Base-by-base conservation (phyloP, 2,113 vertebrate species). In the Actinemys pallida region DNA sequence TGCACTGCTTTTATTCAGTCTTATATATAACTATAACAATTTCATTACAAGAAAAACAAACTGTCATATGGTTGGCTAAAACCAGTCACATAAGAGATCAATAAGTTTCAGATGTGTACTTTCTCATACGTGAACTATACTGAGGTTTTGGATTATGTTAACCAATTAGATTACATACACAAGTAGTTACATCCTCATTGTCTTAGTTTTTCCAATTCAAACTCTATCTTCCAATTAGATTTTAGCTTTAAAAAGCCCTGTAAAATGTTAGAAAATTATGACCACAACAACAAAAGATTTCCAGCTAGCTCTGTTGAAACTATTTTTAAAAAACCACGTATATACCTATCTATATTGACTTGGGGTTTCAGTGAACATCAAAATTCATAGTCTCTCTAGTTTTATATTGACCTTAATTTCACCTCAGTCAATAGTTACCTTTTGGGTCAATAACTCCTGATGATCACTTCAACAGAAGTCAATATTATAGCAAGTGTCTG, bases 361-460 rank as follows among this genome's bases (percentile, higher is more conserved):
- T 81, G 24, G 47, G 80, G 4, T 1, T 88, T 94, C 82, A 80
- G 39, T 82, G 86, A 96, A 87, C n/a, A 88, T 81, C 59, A 84
- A 81, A 83, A 96, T 90, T 94, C 88, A 93, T 76, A 83, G 31
- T 86, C 72, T 83, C 90, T 92, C 72, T 84, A 54, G 50, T 35
- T 27, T 24, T 65, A 53, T 81, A 31, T 85, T 95, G 82, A 88
- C 90, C 49, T 93, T 97, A 96, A 95, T 96, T 95, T 95, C 90
- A 95, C 82, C 89, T 85, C 50, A 90, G 79, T 86, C 93, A 84
- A n/a, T 89, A 78, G 80, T 95, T 95, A 52, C 69, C 92, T 42
- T 92, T 81, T 39, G 80, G 92, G 96, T 98, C 62, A 97, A 95
- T 94, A 96, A 92, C 69, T 92, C 83, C 82, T 87, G 53, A 96